Evolutionary conservation across 1,140 invertebrate species (phyloP).

Genomic region (Grapholita molesta): DNA sequence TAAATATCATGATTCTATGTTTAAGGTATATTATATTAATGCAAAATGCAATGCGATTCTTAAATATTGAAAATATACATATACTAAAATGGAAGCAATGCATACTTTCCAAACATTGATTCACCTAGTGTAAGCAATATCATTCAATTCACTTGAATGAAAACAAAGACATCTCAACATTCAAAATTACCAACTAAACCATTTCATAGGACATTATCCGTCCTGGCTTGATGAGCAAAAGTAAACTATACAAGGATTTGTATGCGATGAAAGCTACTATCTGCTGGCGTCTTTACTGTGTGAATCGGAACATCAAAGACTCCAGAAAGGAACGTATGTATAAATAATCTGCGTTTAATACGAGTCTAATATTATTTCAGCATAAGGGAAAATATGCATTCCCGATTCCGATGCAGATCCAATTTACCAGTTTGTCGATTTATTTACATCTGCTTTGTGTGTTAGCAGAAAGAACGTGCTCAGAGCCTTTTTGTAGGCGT

Average conservation of each 20-base stretch:
- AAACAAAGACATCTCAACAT: conserved; percentile 36
- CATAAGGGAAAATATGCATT: not conserved
- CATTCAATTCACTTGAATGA: not conserved
- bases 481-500: not conserved
- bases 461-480: not conserved
- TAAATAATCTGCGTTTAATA: not conserved
- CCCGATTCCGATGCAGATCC: not conserved
- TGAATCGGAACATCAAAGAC: not conserved
- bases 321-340: too few species aligned
- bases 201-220: not conserved
- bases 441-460: not conserved
- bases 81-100: too few species aligned
- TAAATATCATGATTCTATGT: too few species aligned
- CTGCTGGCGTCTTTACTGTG: not conserved
- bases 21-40: not conserved
- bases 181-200: not conserved
- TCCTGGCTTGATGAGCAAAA: not conserved
- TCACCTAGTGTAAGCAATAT: not conserved
- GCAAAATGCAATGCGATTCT: too few species aligned
- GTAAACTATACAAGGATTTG: conserved; percentile 8
- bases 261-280: conserved; percentile 10
- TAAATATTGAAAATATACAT: too few species aligned
- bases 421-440: not conserved
- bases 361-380: not conserved
- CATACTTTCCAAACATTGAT: not conserved